Percentiles rank a stretch among this genome's conserved stretches.
phyloP scores from a whole-genome alignment of 1,140 invertebrate genomes.

The Bacillus rossius region DNA sequence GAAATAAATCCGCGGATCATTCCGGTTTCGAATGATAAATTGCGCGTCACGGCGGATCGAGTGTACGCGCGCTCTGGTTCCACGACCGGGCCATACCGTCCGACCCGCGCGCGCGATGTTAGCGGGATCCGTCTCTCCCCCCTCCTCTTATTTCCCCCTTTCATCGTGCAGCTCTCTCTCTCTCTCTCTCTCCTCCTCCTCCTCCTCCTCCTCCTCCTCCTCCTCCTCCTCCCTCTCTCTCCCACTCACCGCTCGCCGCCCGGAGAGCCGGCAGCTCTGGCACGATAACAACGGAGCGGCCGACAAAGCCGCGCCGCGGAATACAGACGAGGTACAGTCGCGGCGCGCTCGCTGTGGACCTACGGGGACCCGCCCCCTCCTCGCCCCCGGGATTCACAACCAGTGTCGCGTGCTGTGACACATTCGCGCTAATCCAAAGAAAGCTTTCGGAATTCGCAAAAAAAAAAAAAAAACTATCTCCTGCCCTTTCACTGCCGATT shows the following conservation, averaged over 20 bases:
- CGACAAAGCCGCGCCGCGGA: not conserved
- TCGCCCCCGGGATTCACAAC: too few species aligned
- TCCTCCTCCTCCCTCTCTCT: slow-evolving; percentile 24
- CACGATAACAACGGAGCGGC: not conserved
- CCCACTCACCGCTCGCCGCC: not conserved
- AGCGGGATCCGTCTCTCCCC: slow-evolving; percentile 18
- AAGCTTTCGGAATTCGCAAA: too few species aligned
- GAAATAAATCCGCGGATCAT: too few species aligned
- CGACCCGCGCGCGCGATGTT: slow-evolving; percentile 22
- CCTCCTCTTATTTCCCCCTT: slow-evolving; percentile 24
- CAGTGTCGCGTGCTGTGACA: too few species aligned
- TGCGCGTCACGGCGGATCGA: not conserved
- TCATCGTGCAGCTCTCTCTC: slow-evolving; percentile 33
- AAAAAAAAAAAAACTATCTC: too few species aligned
- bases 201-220: slow-evolving; percentile 15
- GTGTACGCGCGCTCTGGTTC: slow-evolving; percentile 25
- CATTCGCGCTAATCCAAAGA: too few species aligned
- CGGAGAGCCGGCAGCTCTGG: not conserved
- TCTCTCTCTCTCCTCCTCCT: slow-evolving; percentile 24
- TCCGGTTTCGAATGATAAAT: too few species aligned
- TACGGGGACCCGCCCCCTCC: not conserved
- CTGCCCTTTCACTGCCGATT: too few species aligned
- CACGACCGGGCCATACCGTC: slow-evolving; percentile 17
- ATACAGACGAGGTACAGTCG: not conserved
- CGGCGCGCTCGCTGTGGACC: not conserved